These are phyloP conservation scores for Emys orbicularis DNA, from an alignment of 2,797 vertebrate species.

Conservation along the genomic window DNA sequence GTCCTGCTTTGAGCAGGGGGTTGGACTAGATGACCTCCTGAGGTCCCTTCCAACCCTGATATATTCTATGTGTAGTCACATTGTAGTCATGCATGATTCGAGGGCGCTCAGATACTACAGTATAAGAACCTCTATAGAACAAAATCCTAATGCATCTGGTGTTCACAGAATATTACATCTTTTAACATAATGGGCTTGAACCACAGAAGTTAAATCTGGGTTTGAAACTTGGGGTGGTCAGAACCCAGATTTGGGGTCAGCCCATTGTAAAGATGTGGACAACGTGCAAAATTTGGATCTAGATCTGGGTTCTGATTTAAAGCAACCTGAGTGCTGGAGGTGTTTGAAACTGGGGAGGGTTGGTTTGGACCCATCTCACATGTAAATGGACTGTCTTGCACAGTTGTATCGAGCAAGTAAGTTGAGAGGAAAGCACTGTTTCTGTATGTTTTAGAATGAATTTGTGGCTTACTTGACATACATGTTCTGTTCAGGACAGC, in stretches of 20 bases:
- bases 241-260: not conserved
- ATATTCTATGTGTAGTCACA: not conserved
- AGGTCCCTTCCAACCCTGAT: no score
- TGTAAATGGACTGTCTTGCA: not conserved
- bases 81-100: not conserved
- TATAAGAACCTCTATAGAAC: not conserved
- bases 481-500: constrained; percentile 65
- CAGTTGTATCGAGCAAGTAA: not conserved
- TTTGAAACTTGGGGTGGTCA: not conserved
- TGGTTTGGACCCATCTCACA: not conserved
- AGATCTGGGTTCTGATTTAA: not conserved
- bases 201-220: not conserved
- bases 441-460: constrained; percentile 33
- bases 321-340: not conserved
- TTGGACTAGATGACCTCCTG: no score
- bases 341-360: not conserved
- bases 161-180: not conserved
- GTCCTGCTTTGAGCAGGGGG: no score
- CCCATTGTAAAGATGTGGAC: not conserved
- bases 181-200: not conserved
- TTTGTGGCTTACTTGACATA: constrained; percentile 65
- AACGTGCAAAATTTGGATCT: not conserved
- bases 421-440: fast-evolving
- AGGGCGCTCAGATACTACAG: not conserved
- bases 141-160: not conserved